Percentiles rank a stretch among this genome's conserved stretches.
Evolutionary conservation across 2,888 invertebrate genomes (phyloP).

Genomic region (Apamea epomidion): DNA sequence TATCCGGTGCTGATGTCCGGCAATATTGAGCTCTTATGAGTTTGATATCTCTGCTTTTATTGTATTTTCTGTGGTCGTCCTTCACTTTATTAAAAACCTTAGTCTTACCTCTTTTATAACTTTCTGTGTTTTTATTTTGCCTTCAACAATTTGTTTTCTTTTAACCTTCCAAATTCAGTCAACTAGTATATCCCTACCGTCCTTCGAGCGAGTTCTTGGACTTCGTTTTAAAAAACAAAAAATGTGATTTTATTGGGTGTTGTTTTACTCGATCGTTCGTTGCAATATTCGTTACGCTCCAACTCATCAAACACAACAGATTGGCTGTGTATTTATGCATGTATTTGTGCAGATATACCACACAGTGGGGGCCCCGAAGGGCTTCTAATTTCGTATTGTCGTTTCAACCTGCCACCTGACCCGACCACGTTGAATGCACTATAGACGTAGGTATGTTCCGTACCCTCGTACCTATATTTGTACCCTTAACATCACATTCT

Average conservation of each 20-base stretch:
- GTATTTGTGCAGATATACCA: slow-evolving; percentile 15
- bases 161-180: neutral
- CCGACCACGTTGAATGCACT: slow-evolving; percentile 6
- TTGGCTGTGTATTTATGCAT: slow-evolving; percentile 8
- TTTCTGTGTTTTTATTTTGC: neutral
- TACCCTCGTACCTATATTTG: neutral
- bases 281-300: slow-evolving; percentile 3
- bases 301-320: slow-evolving; percentile 1
- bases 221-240: neutral
- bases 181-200: neutral
- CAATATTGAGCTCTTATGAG: neutral
- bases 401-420: slow-evolving; percentile 40
- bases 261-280: slow-evolving; percentile 2
- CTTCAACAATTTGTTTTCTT: neutral
- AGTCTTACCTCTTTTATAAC: neutral
- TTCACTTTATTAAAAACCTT: neutral
- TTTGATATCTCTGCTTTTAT: neutral
- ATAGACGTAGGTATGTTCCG: neutral
- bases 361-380: slow-evolving; percentile 1
- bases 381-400: slow-evolving; percentile 46
- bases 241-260: slow-evolving; percentile 9
- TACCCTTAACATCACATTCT: neutral
- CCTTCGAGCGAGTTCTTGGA: neutral
- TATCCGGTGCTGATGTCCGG: no score
- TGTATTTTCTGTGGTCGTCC: neutral